These are phyloP conservation scores for Vultur gryphus DNA, from an alignment of 2,797 vertebrate species.

Conservation along the genomic window DNA sequence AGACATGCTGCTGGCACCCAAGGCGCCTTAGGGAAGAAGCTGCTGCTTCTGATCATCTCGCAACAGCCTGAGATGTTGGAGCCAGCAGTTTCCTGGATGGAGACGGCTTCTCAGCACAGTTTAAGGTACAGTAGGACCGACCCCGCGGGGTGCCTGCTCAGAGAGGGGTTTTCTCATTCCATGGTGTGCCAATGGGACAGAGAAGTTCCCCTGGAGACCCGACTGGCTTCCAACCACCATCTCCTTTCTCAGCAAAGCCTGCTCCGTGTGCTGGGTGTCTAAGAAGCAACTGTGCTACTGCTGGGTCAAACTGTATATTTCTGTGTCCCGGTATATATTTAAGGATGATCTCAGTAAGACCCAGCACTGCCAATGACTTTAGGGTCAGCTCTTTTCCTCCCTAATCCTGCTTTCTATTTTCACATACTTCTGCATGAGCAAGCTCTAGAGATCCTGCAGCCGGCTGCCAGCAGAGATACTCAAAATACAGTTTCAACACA, in stretches of 20 bases:
- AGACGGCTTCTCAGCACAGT: background rate
- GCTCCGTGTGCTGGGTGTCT: background rate
- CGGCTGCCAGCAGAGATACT: background rate
- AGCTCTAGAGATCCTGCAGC: background rate
- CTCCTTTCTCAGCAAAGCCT: background rate
- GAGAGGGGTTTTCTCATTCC: background rate
- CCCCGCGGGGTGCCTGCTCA: accelerated
- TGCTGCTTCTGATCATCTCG: background rate
- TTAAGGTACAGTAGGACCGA: background rate
- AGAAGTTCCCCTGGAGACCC: background rate
- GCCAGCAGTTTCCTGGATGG: background rate
- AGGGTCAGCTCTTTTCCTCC: background rate
- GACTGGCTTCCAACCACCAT: background rate
- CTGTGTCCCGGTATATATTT: background rate
- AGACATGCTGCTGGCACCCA: background rate
- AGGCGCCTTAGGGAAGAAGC: background rate
- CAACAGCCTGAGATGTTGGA: background rate
- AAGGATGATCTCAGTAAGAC: background rate
- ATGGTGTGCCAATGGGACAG: background rate
- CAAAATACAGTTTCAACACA: background rate
- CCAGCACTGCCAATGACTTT: background rate
- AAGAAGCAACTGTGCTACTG: background rate
- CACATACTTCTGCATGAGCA: background rate
- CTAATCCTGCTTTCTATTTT: background rate
- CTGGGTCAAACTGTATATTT: background rate